Conservation (phyloP, 2,797 vertebrate genomes). For the Sebastes melanostomus region DNA sequence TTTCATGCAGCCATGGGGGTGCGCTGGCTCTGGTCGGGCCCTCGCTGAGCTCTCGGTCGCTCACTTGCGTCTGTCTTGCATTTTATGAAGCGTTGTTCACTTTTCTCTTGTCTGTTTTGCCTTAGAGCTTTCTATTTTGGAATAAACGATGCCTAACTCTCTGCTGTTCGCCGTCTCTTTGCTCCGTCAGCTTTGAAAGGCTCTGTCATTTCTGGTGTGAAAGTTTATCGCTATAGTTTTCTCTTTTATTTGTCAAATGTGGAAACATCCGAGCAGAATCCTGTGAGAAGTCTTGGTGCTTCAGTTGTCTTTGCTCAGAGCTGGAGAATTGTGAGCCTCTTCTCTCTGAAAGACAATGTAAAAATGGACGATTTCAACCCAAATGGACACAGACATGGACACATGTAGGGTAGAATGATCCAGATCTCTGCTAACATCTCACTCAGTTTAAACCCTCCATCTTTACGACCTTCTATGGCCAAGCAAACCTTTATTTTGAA, state of each 20-base stretch:
- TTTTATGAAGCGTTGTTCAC: slow-evolving; percentile 68
- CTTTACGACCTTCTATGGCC: background rate
- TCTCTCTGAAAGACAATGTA: slow-evolving; percentile 73
- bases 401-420: background rate
- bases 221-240: background rate
- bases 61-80: slow-evolving; percentile 56
- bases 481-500: background rate
- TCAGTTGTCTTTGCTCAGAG: slow-evolving; percentile 58
- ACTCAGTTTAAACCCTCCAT: background rate
- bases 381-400: background rate
- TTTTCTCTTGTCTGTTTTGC: slow-evolving; percentile 72
- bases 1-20: slow-evolving; percentile 11
- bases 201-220: background rate
- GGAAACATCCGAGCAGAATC: background rate
- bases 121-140: slow-evolving; percentile 84
- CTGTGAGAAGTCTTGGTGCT: background rate
- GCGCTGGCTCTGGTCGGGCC: background rate
- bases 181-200: background rate
- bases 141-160: slow-evolving; percentile 81
- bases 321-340: slow-evolving; percentile 42
- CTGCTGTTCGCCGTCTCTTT: slow-evolving; percentile 17
- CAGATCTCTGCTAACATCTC: background rate
- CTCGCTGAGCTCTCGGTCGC: slow-evolving; percentile 30
- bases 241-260: background rate
- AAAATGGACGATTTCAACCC: background rate